Evolutionary conservation across 2,888 invertebrate genomes (phyloP).

Genomic region (Actias luna): DNA sequence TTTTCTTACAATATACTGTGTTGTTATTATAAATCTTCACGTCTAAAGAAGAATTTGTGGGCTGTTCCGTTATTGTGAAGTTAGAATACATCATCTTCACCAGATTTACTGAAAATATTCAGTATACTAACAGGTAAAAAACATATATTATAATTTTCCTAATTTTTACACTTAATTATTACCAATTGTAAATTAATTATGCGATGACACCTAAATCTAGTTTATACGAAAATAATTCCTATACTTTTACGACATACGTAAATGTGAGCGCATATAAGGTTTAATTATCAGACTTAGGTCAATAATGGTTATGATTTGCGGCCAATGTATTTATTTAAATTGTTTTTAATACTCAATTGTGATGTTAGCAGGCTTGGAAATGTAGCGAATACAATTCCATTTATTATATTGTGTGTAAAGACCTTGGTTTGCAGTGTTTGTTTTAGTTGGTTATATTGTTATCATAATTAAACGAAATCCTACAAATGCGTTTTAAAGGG

Average conservation of each 20-base stretch:
- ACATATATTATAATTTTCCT: conserved; percentile 36
- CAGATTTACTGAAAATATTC: neutral
- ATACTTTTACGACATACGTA: conserved; percentile 17
- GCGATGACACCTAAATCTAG: conserved; percentile 9
- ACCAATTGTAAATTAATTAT: conserved; percentile 35
- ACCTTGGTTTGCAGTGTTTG: neutral
- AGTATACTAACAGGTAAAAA: conserved; percentile 20
- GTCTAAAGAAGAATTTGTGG: neutral
- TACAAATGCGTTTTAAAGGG: neutral
- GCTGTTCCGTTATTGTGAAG: neutral
- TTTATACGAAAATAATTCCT: conserved; percentile 11
- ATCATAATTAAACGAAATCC: neutral
- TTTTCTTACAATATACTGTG: conserved; percentile 14
- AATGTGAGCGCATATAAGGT: conserved; percentile 22
- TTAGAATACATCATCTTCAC: conserved; percentile 4
- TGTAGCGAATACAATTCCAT: neutral
- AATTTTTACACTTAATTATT: conserved; percentile 40
- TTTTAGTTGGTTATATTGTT: neutral
- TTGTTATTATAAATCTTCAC: neutral
- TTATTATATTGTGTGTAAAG: neutral
- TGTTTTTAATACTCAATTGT: neutral
- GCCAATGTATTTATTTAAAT: conserved; percentile 5
- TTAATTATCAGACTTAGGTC: conserved; percentile 26
- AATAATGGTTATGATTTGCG: conserved; percentile 10
- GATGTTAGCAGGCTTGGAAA: neutral